Conservation (phyloP, 2,113 vertebrate species). For the Pogonocichla stellata region DNA sequence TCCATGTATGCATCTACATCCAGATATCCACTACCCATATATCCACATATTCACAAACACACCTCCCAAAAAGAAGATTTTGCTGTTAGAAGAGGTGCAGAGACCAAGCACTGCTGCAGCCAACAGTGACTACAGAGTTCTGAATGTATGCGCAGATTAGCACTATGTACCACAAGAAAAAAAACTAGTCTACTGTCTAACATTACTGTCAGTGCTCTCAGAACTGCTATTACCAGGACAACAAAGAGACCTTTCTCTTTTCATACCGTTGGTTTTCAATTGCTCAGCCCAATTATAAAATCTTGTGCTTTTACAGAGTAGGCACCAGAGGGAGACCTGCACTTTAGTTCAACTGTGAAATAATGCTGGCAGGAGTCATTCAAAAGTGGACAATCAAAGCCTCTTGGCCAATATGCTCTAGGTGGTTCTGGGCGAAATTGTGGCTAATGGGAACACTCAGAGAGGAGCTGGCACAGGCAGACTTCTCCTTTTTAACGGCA, state of each 20-base stretch:
- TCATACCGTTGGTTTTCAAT: constrained; percentile 12
- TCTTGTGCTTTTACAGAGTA: constrained; percentile 57
- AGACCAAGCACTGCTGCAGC: neutral
- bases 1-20: neutral
- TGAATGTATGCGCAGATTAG: neutral
- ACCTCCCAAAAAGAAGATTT: neutral
- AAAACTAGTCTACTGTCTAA: neutral
- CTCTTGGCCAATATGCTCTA: neutral
- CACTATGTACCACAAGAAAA: neutral
- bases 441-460: neutral
- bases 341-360: constrained; percentile 29
- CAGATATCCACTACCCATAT: neutral
- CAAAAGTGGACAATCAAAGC: constrained; percentile 12
- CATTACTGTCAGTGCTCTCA: neutral
- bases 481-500: neutral
- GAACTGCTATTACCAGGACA: neutral
- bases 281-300: constrained; percentile 21
- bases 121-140: neutral
- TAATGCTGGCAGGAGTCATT: neutral
- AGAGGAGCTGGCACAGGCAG: neutral
- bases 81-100: neutral
- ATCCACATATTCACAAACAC: neutral
- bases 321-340: constrained; percentile 68
- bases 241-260: constrained; percentile 47
- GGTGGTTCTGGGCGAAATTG: neutral